Percentiles rank a stretch among this genome's conserved stretches.
Conservation (phyloP, 2,797 vertebrate species). For the Sarcophilus harrisii region DNA sequence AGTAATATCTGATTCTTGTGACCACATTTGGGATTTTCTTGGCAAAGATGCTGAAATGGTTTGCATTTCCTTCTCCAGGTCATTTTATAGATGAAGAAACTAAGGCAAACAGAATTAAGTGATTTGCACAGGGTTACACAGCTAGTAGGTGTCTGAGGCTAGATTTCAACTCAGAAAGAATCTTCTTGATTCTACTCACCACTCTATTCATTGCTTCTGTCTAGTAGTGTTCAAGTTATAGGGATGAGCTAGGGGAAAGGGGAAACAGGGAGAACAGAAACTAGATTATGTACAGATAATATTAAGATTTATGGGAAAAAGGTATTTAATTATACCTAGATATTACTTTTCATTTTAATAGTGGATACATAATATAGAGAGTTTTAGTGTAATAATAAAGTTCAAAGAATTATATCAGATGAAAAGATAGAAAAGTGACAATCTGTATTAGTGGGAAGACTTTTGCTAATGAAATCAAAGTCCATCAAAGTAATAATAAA, state of each 20-base stretch:
- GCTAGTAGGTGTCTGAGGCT: neutral
- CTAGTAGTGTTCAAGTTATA: neutral
- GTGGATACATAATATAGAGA: neutral
- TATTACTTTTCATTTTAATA: neutral
- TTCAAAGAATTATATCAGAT: neutral
- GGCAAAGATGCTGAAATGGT: neutral
- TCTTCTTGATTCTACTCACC: neutral
- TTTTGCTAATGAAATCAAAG: neutral
- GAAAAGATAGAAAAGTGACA: neutral
- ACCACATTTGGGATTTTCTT: neutral
- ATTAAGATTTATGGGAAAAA: neutral
- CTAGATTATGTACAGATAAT: neutral
- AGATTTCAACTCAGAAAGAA: neutral
- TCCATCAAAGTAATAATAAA: neutral
- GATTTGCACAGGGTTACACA: neutral
- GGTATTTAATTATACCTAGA: neutral
- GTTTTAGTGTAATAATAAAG: neutral
- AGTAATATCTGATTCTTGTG: neutral
- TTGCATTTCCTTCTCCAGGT: neutral
- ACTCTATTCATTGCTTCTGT: neutral
- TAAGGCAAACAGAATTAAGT: neutral
- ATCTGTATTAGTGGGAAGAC: neutral
- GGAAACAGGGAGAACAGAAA: neutral
- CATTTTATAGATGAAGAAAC: neutral
- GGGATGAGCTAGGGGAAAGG: neutral